A percentile compares a stretch with the other conserved stretches of the same genome.
These are phyloP conservation scores for Blastobasis lacticolella DNA, from an alignment of 2,888 invertebrate genomes.

Conservation along the genomic window DNA sequence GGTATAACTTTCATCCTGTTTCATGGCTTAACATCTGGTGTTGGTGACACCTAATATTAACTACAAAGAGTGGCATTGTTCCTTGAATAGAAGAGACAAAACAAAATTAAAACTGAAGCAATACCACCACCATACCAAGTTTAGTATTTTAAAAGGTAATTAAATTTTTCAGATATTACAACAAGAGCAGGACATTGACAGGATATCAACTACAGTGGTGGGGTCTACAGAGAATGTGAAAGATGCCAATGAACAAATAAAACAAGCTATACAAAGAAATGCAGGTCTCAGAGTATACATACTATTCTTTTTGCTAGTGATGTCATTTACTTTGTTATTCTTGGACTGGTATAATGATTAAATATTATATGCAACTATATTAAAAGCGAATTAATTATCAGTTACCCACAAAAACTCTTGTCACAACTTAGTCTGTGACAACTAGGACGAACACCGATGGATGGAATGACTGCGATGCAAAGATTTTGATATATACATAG, in stretches of 20 bases:
- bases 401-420: no score
- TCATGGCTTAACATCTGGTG: no score
- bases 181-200: constrained; percentile 95
- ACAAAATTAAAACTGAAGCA: no score
- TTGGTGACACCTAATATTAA: no score
- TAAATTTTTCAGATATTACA: constrained; percentile 78
- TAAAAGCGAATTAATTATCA: neutral
- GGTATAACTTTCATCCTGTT: neutral
- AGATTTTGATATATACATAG: no score
- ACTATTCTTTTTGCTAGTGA: constrained; percentile 94
- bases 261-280: constrained; percentile 97
- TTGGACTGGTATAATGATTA: constrained; percentile 98
- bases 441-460: no score
- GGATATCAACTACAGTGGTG: constrained; percentile 90
- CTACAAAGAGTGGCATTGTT: no score
- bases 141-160: no score
- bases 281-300: constrained; percentile 96
- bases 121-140: no score
- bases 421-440: no score
- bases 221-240: constrained; percentile 96
- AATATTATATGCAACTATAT: constrained; percentile 15
- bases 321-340: constrained; percentile 96
- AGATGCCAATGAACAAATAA: constrained; percentile 97
- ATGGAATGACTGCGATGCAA: no score
- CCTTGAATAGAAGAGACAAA: no score